phyloP scores from a whole-genome alignment of 2,797 vertebrate genomes.

The Trichosurus vulpecula region DNA sequence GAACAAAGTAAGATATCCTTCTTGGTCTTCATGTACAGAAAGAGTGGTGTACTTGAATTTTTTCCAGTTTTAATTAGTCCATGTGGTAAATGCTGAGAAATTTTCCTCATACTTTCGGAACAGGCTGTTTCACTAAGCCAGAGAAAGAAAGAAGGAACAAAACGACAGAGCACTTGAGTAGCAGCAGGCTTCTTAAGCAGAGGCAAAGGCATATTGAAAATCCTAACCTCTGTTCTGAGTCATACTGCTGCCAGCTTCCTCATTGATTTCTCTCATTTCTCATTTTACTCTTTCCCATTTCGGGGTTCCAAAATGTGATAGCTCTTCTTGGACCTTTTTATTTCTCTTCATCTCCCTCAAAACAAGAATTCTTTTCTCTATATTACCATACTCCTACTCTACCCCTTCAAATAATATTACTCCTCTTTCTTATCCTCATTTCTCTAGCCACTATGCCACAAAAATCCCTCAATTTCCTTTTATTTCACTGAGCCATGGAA shows the following conservation, averaged over 20 bases:
- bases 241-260: not conserved
- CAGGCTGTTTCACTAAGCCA: not conserved
- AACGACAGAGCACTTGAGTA: not conserved
- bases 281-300: not conserved
- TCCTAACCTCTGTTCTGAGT: not conserved
- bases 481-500: not conserved
- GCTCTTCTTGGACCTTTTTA: not conserved
- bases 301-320: not conserved
- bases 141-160: not conserved
- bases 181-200: not conserved
- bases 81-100: not conserved
- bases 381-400: not conserved
- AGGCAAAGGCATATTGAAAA: not conserved
- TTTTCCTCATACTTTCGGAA: not conserved
- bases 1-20: not conserved
- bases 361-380: conserved; percentile 23
- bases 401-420: not conserved
- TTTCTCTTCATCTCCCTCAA: not conserved
- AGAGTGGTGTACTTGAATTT: not conserved
- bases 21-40: not conserved
- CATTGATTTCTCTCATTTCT: not conserved
- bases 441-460: not conserved
- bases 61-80: not conserved
- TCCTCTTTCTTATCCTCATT: not conserved
- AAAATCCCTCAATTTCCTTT: not conserved